Conservation (phyloP, 2,797 vertebrate species). For the Martes flavigula region DNA sequence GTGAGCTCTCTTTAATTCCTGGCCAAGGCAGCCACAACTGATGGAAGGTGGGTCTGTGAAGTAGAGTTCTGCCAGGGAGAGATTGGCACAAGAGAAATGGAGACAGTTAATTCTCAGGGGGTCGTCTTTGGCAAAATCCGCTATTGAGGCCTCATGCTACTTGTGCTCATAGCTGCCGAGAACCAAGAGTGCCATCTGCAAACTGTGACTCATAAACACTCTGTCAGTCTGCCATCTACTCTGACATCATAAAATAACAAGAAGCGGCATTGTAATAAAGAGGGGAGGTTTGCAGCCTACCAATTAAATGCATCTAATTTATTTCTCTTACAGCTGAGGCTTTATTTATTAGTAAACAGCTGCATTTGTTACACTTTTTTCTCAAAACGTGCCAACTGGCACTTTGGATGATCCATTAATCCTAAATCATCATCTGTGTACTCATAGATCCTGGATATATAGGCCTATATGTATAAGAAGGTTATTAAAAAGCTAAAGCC, state of each 20-base stretch:
- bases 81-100: constrained; percentile 87
- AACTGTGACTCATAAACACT: constrained; percentile 92
- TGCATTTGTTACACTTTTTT: constrained; percentile 88
- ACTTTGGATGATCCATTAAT: constrained; percentile 89
- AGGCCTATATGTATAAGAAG: constrained; percentile 65
- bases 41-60: constrained; percentile 85
- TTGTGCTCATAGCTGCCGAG: constrained; percentile 86
- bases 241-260: constrained; percentile 91
- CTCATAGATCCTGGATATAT: constrained; percentile 71
- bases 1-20: constrained; percentile 81
- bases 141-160: constrained; percentile 86
- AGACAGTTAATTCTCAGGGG: constrained; percentile 88
- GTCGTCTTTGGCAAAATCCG: constrained; percentile 87
- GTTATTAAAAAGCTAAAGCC: constrained; percentile 80
- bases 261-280: constrained; percentile 89
- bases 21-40: constrained; percentile 83
- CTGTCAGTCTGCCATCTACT: constrained; percentile 90
- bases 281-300: constrained; percentile 86
- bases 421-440: constrained; percentile 86
- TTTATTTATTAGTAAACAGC: constrained; percentile 92
- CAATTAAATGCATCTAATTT: constrained; percentile 91
- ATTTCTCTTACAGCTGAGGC: constrained; percentile 91
- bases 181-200: constrained; percentile 90
- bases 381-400: constrained; percentile 86
- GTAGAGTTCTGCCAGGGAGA: constrained; percentile 84